Percentiles rank a stretch among this genome's conserved stretches.
Conservation (phyloP, 1,140 invertebrate species). For the Trichonephila clavipes region DNA sequence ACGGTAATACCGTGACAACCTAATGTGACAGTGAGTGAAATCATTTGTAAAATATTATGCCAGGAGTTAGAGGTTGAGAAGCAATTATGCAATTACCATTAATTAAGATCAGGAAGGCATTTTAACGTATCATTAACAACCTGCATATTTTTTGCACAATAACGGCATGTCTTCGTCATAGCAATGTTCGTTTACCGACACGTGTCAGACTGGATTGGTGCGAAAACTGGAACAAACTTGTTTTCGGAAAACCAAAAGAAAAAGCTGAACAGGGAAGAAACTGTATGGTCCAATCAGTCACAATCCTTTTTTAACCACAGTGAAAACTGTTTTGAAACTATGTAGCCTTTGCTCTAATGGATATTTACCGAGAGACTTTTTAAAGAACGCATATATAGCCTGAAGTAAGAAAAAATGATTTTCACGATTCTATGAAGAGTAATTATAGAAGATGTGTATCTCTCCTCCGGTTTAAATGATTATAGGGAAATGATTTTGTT, state of each 20-base stretch:
- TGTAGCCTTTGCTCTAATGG: neutral
- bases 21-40: too few relatives aligned
- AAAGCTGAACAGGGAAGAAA: neutral
- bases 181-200: neutral
- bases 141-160: neutral
- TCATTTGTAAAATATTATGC: neutral
- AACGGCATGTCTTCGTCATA: neutral
- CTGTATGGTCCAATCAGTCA: neutral
- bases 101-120: neutral
- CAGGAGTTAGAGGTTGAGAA: neutral
- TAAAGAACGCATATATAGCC: neutral
- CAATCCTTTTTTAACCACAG: neutral
- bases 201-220: neutral
- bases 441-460: neutral
- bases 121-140: neutral
- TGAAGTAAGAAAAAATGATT: neutral
- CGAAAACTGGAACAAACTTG: slow-evolving; percentile 19
- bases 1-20: too few relatives aligned
- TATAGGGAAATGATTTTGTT: neutral
- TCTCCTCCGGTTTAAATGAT: neutral
- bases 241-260: neutral
- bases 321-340: neutral
- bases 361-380: neutral
- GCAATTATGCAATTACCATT: neutral
- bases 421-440: slow-evolving; percentile 13